Conservation (phyloP, 2,888 invertebrate species). For the Tetragonula carbonaria region DNA sequence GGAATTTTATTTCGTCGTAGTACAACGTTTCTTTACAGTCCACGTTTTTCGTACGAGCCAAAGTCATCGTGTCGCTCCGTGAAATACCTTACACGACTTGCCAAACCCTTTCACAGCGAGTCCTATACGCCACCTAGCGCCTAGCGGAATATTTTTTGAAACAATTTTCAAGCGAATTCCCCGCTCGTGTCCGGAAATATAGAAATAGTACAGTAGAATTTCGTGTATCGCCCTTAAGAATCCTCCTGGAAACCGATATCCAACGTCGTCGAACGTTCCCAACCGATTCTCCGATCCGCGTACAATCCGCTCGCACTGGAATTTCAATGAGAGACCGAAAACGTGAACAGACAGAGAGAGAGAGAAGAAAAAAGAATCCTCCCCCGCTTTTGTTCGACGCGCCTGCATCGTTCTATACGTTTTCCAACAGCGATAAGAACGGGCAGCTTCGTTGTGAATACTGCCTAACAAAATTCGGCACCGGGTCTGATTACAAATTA, state of each 20-base stretch:
- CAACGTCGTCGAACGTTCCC: not conserved
- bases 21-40: not conserved
- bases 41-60: not conserved
- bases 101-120: not conserved
- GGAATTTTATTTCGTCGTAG: not conserved
- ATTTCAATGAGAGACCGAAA: slow-evolving; percentile 37
- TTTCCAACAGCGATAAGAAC: slow-evolving; percentile 5
- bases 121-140: too few species aligned
- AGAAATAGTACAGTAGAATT: slow-evolving; percentile 15
- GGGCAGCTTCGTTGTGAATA: slow-evolving; percentile 4
- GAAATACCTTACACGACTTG: not conserved
- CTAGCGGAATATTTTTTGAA: not conserved
- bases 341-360: too few species aligned
- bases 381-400: not conserved
- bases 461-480: not conserved
- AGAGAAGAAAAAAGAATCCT: not conserved
- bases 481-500: not conserved
- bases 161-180: slow-evolving; percentile 24
- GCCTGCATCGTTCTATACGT: not conserved
- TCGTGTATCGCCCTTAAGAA: not conserved
- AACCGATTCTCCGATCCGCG: slow-evolving; percentile 34
- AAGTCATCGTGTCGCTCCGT: not conserved
- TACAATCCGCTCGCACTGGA: slow-evolving; percentile 29
- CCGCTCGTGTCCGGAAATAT: slow-evolving; percentile 17
- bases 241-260: slow-evolving; percentile 10